These are phyloP conservation scores for Andrena haemorrhoa DNA, from an alignment of 2,888 invertebrate genomes.

Conservation along the genomic window DNA sequence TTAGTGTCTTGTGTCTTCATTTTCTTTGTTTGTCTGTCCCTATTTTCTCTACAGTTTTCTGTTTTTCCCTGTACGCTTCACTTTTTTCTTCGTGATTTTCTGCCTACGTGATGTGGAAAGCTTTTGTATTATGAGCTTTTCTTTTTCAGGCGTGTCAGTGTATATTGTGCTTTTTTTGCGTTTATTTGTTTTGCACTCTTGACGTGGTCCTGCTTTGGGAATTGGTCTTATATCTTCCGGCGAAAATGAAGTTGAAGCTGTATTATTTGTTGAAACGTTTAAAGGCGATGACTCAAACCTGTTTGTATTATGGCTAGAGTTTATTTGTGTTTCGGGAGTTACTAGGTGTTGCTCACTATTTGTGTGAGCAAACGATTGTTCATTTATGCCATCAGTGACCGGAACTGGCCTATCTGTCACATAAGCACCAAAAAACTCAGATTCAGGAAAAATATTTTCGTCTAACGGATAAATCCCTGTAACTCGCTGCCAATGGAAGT, in stretches of 20 bases:
- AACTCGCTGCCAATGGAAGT: no score
- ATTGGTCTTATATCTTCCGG: neutral
- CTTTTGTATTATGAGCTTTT: neutral
- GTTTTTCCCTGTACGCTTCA: neutral
- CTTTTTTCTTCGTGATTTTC: neutral
- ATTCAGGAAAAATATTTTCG: no score
- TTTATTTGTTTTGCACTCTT: neutral
- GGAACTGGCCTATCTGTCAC: no score
- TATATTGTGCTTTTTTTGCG: neutral
- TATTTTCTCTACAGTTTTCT: neutral
- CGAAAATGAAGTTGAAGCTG: neutral
- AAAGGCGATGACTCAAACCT: neutral
- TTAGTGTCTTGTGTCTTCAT: neutral
- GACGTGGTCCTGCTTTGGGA: neutral
- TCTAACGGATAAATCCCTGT: no score
- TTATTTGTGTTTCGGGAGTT: no score
- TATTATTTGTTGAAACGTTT: neutral
- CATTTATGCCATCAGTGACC: no score
- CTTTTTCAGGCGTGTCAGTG: neutral
- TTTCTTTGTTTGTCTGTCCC: neutral
- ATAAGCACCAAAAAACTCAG: no score
- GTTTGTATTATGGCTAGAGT: neutral
- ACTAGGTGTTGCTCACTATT: no score
- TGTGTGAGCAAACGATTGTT: no score
- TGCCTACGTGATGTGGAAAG: neutral